A percentile compares a stretch with the other conserved stretches of the same genome.
Evolutionary conservation across 2,113 vertebrate species (phyloP).

Genomic region (Chlamydotis undulata): DNA sequence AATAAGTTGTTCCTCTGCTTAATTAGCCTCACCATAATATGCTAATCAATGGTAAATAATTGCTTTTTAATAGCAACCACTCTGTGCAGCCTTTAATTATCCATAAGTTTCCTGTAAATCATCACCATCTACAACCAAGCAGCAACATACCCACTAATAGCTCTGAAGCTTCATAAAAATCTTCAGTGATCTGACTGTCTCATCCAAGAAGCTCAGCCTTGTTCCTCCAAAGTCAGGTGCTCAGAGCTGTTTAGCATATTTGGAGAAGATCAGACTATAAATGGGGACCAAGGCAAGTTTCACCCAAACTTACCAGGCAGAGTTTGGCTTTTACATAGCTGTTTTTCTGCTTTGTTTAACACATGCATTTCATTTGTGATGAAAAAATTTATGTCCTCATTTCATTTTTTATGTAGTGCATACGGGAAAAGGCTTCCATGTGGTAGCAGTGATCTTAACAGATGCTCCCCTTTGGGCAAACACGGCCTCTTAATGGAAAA

Average conservation of each 20-base stretch:
- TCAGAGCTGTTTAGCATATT: not conserved
- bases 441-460: conserved; percentile 29
- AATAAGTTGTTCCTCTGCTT: not conserved
- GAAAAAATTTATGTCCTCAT: not conserved
- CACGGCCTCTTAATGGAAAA: conserved; percentile 4
- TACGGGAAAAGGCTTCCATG: conserved; percentile 38
- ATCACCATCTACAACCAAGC: not conserved
- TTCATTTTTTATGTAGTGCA: conserved; percentile 1
- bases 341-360: not conserved
- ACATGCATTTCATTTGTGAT: not conserved
- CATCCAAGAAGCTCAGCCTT: not conserved
- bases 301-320: not conserved
- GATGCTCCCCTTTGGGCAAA: conserved; percentile 50
- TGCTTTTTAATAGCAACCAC: not conserved
- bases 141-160: not conserved
- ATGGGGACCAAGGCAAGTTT: not conserved
- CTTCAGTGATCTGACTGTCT: not conserved
- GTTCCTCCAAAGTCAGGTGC: not conserved
- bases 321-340: not conserved
- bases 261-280: not conserved
- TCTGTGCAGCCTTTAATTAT: conserved; percentile 4
- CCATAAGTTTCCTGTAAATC: not conserved
- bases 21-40: conserved; percentile 6
- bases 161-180: not conserved
- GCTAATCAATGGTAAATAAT: conserved; percentile 35